Evolutionary conservation across 1,140 invertebrate genomes (phyloP).

Genomic region (Lepidurus arcticus): DNA sequence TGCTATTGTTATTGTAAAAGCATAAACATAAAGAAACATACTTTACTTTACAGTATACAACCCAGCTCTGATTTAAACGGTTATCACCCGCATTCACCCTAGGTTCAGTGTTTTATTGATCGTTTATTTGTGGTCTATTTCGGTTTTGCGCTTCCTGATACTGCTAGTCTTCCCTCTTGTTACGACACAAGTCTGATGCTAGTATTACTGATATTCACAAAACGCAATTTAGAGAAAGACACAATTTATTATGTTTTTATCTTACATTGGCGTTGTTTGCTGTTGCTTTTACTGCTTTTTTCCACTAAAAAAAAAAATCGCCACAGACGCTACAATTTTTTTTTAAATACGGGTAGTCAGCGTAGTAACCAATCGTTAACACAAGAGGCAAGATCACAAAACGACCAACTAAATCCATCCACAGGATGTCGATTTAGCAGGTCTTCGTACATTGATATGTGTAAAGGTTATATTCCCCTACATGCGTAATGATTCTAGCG

Average conservation of each 20-base stretch:
- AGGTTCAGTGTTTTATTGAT: too few relatives aligned
- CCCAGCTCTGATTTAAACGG: too few relatives aligned
- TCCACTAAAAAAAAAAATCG: neutral
- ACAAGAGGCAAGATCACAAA: constrained; percentile 4
- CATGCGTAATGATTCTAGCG: neutral
- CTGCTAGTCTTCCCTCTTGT: neutral
- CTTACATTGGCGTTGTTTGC: constrained; percentile 7
- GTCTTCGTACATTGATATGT: neutral
- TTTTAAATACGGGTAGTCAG: neutral
- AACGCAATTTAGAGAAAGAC: neutral
- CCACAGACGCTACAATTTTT: neutral
- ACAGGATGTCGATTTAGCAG: neutral
- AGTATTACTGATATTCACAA: neutral
- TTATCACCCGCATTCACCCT: too few relatives aligned
- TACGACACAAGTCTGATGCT: neutral
- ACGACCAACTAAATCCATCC: neutral
- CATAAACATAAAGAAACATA: too few relatives aligned
- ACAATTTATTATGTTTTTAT: neutral
- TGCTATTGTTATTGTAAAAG: too few relatives aligned
- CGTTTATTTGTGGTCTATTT: too few relatives aligned
- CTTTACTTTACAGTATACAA: too few relatives aligned
- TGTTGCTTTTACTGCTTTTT: neutral
- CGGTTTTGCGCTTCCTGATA: too few relatives aligned
- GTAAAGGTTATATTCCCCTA: constrained; percentile 15
- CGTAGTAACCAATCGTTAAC: constrained; percentile 10